A percentile compares a stretch with the other conserved stretches of the same genome.
phyloP scores from a whole-genome alignment of 2,797 vertebrate species.

The Eulemur mongoz region DNA sequence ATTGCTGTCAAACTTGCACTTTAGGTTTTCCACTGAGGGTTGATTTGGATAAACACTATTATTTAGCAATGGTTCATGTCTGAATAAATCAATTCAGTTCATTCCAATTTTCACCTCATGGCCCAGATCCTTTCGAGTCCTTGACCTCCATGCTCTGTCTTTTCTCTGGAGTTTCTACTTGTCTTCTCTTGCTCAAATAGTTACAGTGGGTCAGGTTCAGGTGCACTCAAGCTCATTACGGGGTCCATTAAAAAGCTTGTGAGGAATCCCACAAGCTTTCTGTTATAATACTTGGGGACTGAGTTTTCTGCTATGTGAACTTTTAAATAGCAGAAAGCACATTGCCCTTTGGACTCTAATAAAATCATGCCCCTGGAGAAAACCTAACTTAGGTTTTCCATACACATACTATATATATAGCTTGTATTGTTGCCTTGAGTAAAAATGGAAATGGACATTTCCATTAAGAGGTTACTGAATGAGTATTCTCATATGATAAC shows the following conservation, averaged over 20 bases:
- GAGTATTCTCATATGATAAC: background rate
- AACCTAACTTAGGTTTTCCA: background rate
- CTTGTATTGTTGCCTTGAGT: background rate
- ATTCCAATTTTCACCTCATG: background rate
- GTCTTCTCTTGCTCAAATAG: conserved; percentile 29
- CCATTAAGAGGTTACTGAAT: background rate
- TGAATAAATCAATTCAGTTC: background rate
- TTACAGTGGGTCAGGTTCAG: background rate
- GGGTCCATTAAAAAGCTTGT: background rate
- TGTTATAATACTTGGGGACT: background rate
- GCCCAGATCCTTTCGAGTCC: background rate
- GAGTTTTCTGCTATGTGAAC: background rate
- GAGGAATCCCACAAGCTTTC: conserved; percentile 2
- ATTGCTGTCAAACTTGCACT: background rate
- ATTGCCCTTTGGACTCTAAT: background rate
- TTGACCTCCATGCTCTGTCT: background rate
- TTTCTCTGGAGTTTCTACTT: background rate
- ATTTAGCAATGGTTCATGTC: background rate
- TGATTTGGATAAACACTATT: conserved; percentile 27
- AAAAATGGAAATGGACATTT: background rate
- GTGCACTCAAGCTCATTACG: background rate
- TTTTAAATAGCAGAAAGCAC: conserved; percentile 25
- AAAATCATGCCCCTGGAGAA: background rate
- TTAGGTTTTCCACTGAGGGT: background rate
- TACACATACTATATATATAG: background rate